Evolutionary conservation across 2,888 invertebrate species (phyloP).

Genomic region (Megastigmus dorsalis): DNA sequence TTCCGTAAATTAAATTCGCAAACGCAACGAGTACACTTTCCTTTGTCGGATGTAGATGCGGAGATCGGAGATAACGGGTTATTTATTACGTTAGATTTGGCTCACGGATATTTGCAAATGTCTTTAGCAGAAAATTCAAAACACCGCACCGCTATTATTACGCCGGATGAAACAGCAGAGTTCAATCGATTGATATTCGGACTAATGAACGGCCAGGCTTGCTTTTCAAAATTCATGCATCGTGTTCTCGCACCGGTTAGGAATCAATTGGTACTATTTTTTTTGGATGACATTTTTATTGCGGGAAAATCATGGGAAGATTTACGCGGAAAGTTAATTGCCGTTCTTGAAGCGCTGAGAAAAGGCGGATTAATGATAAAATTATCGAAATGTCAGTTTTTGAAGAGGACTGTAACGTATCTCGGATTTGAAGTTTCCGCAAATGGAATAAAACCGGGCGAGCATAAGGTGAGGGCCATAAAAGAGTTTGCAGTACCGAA

Average conservation of each 20-base stretch:
- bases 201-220: constrained; percentile 58
- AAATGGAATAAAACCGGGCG: not conserved
- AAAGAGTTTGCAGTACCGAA: not conserved
- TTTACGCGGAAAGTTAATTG: constrained; percentile 54
- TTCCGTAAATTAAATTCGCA: not conserved
- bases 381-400: not conserved
- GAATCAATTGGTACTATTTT: constrained; percentile 56
- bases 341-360: not conserved
- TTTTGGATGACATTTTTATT: constrained; percentile 63
- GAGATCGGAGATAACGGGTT: not conserved
- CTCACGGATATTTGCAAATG: not conserved
- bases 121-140: not conserved
- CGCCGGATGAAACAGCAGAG: constrained; percentile 27
- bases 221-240: constrained; percentile 53
- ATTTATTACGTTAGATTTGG: not conserved
- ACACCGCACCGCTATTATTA: not conserved
- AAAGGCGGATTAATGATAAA: not conserved
- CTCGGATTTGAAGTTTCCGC: constrained; percentile 1
- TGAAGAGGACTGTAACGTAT: not conserved
- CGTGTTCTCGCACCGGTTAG: constrained; percentile 48
- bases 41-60: not conserved
- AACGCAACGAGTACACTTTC: not conserved
- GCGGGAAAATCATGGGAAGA: constrained; percentile 56
- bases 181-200: constrained; percentile 48
- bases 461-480: not conserved